phyloP scores from a whole-genome alignment of 2,888 invertebrate genomes.

The Atherix ibis region DNA sequence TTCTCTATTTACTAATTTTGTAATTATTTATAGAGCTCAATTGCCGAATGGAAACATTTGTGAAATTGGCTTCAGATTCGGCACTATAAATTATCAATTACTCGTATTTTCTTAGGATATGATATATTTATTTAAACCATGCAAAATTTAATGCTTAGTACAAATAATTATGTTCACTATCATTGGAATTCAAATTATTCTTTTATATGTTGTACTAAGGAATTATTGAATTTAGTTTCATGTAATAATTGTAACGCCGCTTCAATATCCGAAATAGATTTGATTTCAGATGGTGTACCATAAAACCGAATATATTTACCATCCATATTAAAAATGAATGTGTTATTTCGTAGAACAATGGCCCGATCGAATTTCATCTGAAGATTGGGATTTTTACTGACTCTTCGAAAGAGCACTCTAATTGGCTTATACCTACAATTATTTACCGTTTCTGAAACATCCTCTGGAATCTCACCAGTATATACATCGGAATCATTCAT shows the following conservation, averaged over 20 bases:
- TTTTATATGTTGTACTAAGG: too few relatives aligned
- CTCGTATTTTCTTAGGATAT: too few relatives aligned
- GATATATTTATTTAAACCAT: too few relatives aligned
- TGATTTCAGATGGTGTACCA: slow-evolving; percentile 28
- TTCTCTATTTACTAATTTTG: too few relatives aligned
- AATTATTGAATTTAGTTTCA: too few relatives aligned
- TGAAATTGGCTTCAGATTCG: too few relatives aligned
- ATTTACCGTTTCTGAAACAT: slow-evolving; percentile 26
- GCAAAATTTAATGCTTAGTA: too few relatives aligned
- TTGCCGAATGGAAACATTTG: too few relatives aligned
- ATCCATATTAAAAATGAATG: slow-evolving; percentile 30
- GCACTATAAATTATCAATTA: too few relatives aligned
- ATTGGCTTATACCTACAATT: slow-evolving; percentile 32
- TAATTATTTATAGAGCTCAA: too few relatives aligned
- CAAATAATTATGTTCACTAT: too few relatives aligned
- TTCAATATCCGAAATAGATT: slow-evolving; percentile 26
- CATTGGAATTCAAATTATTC: too few relatives aligned
- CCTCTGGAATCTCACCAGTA: slow-evolving; percentile 25
- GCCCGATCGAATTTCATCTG: slow-evolving; percentile 31
- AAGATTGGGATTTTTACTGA: slow-evolving; percentile 19
- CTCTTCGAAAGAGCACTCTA: slow-evolving; percentile 29
- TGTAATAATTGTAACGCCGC: slow-evolving; percentile 31
- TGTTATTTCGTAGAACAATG: slow-evolving; percentile 31
- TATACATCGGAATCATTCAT: slow-evolving; percentile 19
- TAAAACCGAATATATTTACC: slow-evolving; percentile 30